These are phyloP conservation scores for Plectrocnemia conspersa DNA, from an alignment of 1,140 invertebrate genomes.

Conservation along the genomic window DNA sequence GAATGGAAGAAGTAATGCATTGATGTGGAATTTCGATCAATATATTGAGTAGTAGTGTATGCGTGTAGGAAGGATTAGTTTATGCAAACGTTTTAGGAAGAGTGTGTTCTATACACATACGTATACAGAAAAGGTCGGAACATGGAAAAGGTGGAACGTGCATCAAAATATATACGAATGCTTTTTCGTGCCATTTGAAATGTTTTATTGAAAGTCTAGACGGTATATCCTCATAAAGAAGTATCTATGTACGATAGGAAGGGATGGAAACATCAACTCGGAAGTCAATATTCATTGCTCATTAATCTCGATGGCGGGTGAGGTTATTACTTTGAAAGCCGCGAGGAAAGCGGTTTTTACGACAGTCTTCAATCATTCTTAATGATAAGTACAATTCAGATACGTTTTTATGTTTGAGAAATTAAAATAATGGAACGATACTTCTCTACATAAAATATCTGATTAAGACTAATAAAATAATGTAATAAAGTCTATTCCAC, in stretches of 20 bases:
- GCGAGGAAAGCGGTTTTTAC: constrained; percentile 17
- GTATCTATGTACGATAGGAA: neutral
- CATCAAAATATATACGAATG: constrained; percentile 26
- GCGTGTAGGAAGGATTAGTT: too few species aligned
- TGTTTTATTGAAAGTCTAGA: constrained; percentile 32
- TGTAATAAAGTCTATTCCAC: too few species aligned
- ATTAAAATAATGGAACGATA: too few species aligned
- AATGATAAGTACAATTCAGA: too few species aligned
- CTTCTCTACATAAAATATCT: too few species aligned
- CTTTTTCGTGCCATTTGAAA: constrained; percentile 17
- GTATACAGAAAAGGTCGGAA: constrained; percentile 14
- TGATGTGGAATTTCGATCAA: too few species aligned
- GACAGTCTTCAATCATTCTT: too few species aligned
- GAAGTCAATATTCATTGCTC: constrained; percentile 19
- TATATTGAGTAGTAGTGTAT: too few species aligned
- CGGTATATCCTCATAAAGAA: constrained; percentile 29
- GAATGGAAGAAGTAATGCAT: too few species aligned
- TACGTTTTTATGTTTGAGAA: too few species aligned
- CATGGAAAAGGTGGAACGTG: constrained; percentile 25
- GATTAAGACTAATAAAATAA: too few species aligned
- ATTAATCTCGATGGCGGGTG: constrained; percentile 16
- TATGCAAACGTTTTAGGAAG: constrained; percentile 9
- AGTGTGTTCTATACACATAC: too few species aligned
- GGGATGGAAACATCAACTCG: neutral
- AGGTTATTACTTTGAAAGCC: constrained; percentile 15